These are phyloP conservation scores for Apis cerana DNA, from an alignment of 1,140 invertebrate species.

Conservation along the genomic window DNA sequence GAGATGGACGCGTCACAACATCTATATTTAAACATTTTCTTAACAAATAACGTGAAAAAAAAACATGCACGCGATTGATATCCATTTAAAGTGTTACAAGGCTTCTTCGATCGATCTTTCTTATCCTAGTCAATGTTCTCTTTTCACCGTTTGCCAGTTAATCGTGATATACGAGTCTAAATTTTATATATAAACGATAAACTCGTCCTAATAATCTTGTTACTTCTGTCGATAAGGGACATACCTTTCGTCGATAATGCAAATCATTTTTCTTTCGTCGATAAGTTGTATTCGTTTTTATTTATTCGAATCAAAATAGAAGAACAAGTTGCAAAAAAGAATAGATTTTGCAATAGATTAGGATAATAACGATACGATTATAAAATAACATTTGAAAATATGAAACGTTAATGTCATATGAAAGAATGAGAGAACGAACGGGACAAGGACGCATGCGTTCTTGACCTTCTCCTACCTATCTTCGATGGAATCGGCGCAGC, in stretches of 20 bases:
- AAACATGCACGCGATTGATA: slow-evolving; percentile 10
- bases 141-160: neutral
- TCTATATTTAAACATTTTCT: slow-evolving; percentile 64
- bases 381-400: too few species aligned
- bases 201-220: neutral
- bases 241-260: slow-evolving; percentile 9
- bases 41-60: slow-evolving; percentile 30
- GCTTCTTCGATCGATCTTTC: slow-evolving; percentile 6
- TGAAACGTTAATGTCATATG: too few species aligned
- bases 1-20: slow-evolving; percentile 13
- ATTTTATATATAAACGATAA: neutral
- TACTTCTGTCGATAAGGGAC: neutral
- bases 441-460: slow-evolving; percentile 43
- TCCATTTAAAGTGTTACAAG: slow-evolving; percentile 44
- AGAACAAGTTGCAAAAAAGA: too few species aligned
- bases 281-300: neutral
- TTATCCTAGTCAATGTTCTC: neutral
- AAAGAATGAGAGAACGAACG: slow-evolving; percentile 11
- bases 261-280: neutral
- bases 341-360: too few species aligned
- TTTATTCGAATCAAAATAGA: neutral
- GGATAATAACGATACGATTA: too few species aligned
- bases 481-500: slow-evolving; percentile 2
- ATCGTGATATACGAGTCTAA: neutral
- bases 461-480: neutral